Conservation (phyloP, 2,113 vertebrate genomes). For the Esox niger region DNA sequence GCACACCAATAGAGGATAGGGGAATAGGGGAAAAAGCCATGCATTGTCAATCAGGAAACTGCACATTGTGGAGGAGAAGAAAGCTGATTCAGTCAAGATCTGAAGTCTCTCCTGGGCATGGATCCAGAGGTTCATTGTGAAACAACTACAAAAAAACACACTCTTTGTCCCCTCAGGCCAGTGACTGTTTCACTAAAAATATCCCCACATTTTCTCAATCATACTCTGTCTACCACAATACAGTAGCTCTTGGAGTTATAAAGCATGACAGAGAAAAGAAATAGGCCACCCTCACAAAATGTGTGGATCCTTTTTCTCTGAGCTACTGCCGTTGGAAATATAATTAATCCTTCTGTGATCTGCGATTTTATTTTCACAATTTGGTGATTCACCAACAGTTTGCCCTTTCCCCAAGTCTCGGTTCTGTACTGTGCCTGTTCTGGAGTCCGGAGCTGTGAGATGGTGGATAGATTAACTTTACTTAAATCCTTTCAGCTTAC, state of each 20-base stretch:
- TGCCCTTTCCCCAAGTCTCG: slow-evolving; percentile 40
- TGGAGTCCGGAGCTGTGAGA: slow-evolving; percentile 35
- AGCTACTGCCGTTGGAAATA: slow-evolving; percentile 43
- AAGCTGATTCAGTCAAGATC: slow-evolving; percentile 53
- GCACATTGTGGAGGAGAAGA: slow-evolving; percentile 36
- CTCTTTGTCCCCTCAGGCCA: slow-evolving; percentile 49
- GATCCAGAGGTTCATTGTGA: slow-evolving; percentile 60
- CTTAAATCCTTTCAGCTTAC: slow-evolving; percentile 46
- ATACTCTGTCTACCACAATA: slow-evolving; percentile 50
- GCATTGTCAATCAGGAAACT: slow-evolving; percentile 40
- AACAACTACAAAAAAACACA: slow-evolving; percentile 38
- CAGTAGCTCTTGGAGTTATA: slow-evolving; percentile 52
- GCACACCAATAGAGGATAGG: slow-evolving; percentile 1
- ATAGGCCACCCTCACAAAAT: slow-evolving; percentile 50
- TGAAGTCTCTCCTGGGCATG: slow-evolving; percentile 39
- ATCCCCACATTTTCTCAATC: slow-evolving; percentile 67
- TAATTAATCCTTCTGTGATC: slow-evolving; percentile 71
- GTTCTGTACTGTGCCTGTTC: slow-evolving; percentile 21
- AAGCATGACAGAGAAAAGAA: slow-evolving; percentile 58
- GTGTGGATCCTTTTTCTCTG: slow-evolving; percentile 9
- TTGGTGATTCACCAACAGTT: slow-evolving; percentile 49
- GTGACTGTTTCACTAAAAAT: slow-evolving; percentile 65
- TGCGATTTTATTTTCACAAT: slow-evolving; percentile 52
- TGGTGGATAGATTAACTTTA: slow-evolving; percentile 46
- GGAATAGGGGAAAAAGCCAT: slow-evolving; percentile 27